Percentiles rank a stretch among this genome's conserved stretches.
These are phyloP conservation scores for Serranus cabrilla DNA, from an alignment of 2,797 vertebrate species.

Conservation along the genomic window DNA sequence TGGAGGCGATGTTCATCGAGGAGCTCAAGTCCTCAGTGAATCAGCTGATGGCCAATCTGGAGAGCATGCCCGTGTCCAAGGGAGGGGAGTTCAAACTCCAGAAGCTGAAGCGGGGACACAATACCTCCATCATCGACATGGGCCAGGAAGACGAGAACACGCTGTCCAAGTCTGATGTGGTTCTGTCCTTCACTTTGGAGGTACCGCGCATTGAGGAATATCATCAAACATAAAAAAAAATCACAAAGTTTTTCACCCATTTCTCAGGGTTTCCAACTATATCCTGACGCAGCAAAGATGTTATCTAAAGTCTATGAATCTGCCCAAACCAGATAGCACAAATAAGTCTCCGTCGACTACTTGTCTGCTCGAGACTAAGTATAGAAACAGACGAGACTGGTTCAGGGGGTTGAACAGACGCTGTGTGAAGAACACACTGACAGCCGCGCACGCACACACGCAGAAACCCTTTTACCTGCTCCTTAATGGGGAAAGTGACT, in stretches of 20 bases:
- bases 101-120: constrained; percentile 97
- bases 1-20: constrained; percentile 99
- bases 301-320: constrained; percentile 17
- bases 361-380: constrained; percentile 61
- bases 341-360: constrained; percentile 40
- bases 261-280: constrained; percentile 18
- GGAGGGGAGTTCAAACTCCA: constrained; percentile 99
- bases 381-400: constrained; percentile 72
- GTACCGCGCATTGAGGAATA: constrained; percentile 73
- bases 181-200: constrained; percentile 97
- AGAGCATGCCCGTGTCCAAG: constrained; percentile 99
- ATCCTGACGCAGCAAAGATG: constrained; percentile 1
- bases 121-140: constrained; percentile 99
- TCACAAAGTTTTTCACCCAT: not conserved
- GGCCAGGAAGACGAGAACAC: constrained; percentile 99
- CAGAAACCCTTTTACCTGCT: constrained; percentile 65
- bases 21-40: constrained; percentile 98
- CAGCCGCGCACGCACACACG: constrained; percentile 7
- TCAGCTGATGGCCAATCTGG: constrained; percentile 98
- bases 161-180: constrained; percentile 98
- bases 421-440: constrained; percentile 60
- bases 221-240: constrained; percentile 6
- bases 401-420: constrained; percentile 63
- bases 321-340: constrained; percentile 29
- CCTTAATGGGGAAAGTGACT: constrained; percentile 70